Conservation (phyloP, 2,797 vertebrate species). For the Megaceryle alcyon region DNA sequence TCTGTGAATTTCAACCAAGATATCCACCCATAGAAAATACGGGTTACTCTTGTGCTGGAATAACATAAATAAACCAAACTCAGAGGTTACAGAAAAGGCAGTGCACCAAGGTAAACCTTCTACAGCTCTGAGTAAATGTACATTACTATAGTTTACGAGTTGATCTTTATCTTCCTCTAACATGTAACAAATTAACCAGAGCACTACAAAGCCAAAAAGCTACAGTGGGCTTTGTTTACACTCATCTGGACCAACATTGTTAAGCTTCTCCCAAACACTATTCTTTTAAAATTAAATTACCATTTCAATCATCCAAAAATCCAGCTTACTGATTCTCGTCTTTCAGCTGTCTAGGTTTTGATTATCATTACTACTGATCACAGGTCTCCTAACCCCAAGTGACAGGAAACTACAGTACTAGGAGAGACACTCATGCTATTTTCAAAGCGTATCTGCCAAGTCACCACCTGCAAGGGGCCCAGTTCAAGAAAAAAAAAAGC, state of each 20-base stretch:
- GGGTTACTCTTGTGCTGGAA: background rate
- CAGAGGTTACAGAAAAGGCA: background rate
- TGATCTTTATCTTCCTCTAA: background rate
- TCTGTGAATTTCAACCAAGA: constrained; percentile 7
- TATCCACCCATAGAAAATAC: background rate
- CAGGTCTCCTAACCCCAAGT: background rate
- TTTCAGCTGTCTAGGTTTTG: background rate
- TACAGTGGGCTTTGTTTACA: background rate
- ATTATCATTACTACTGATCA: background rate
- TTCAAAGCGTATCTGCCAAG: background rate
- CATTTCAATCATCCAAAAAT: background rate
- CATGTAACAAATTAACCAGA: background rate
- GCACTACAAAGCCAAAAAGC: background rate
- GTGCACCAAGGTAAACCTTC: background rate
- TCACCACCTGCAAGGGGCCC: background rate
- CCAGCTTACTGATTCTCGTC: background rate
- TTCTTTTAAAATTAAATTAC: background rate
- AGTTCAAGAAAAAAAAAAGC: background rate
- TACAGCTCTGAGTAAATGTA: background rate
- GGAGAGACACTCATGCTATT: rapidly evolving
- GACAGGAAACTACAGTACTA: background rate
- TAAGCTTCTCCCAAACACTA: background rate
- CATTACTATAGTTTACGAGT: background rate
- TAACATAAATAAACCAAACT: background rate
- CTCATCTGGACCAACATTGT: background rate